A percentile compares a stretch with the other conserved stretches of the same genome.
phyloP scores from a whole-genome alignment of 2,888 invertebrate genomes.

The Sympetrum striolatum region DNA sequence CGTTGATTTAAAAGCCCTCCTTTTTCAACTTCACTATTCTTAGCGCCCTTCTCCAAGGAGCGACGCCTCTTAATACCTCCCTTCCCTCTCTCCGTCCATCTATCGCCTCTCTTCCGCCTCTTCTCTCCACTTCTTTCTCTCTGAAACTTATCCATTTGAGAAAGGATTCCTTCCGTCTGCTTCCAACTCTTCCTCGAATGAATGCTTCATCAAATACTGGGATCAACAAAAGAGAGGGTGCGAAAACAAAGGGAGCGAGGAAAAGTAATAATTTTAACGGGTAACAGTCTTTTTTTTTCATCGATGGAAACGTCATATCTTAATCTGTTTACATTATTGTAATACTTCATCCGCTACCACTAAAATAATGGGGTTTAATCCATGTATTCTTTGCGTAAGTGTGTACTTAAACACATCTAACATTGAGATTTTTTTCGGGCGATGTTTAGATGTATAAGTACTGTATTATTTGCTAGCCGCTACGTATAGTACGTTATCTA shows the following conservation, averaged over 20 bases:
- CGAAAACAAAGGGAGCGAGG: neutral
- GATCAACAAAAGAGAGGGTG: neutral
- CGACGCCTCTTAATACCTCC: neutral
- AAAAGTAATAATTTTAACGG: too few species aligned
- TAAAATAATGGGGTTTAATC: too few species aligned
- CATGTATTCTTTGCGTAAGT: too few species aligned
- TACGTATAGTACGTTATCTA: too few species aligned
- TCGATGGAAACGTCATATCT: too few species aligned
- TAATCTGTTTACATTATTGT: too few species aligned
- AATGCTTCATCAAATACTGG: neutral
- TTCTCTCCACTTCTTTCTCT: neutral
- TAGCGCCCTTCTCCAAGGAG: neutral
- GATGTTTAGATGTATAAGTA: too few species aligned
- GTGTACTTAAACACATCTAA: too few species aligned
- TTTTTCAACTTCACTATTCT: conserved; percentile 27
- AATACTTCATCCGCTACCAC: too few species aligned
- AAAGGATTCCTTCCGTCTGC: neutral
- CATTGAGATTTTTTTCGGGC: too few species aligned
- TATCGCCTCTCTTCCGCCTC: neutral
- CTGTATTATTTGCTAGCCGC: too few species aligned
- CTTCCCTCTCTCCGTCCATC: neutral
- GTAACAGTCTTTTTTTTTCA: too few species aligned
- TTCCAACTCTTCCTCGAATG: neutral
- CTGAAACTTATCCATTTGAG: neutral
- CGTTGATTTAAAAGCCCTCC: conserved; percentile 42